Evolutionary conservation across 2,888 invertebrate genomes (phyloP).

Genomic region (Tetragonisca angustula): DNA sequence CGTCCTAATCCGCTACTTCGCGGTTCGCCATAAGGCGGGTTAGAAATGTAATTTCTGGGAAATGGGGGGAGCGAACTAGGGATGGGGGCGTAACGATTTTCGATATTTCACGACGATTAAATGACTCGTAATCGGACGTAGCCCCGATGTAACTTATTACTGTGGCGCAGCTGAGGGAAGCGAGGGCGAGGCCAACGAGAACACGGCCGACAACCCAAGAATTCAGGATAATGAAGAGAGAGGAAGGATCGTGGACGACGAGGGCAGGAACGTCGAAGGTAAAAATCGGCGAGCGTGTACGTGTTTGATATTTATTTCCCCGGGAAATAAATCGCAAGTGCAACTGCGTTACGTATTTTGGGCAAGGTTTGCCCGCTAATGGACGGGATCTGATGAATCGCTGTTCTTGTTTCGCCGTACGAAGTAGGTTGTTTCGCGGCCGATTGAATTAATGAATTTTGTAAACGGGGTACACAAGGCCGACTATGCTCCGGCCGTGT

Average conservation of each 20-base stretch:
- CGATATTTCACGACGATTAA: conserved; percentile 57
- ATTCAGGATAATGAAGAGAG: conserved; percentile 27
- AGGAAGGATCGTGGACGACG: not conserved
- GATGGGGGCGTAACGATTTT: conserved; percentile 51
- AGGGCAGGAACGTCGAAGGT: not conserved
- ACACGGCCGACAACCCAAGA: conserved; percentile 12
- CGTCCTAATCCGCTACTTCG: conserved; percentile 1
- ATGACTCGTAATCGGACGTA: conserved; percentile 52
- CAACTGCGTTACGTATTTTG: not conserved
- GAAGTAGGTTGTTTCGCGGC: not conserved
- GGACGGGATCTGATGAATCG: not conserved
- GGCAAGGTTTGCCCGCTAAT: not conserved
- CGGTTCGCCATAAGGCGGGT: not conserved
- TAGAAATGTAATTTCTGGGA: conserved; percentile 27
- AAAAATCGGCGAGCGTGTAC: not conserved
- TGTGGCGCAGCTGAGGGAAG: conserved; percentile 17
- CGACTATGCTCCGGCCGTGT: too few relatives aligned
- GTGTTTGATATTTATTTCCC: not conserved
- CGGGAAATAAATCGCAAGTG: not conserved
- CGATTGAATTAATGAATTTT: not conserved
- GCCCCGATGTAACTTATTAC: conserved; percentile 49
- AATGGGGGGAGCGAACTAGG: conserved; percentile 29
- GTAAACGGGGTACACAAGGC: not conserved
- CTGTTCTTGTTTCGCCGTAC: not conserved
- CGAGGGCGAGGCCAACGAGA: conserved; percentile 33